Percentiles rank a stretch among this genome's conserved stretches.
phyloP scores from a whole-genome alignment of 2,113 vertebrate genomes.

The Amazona guildingii region DNA sequence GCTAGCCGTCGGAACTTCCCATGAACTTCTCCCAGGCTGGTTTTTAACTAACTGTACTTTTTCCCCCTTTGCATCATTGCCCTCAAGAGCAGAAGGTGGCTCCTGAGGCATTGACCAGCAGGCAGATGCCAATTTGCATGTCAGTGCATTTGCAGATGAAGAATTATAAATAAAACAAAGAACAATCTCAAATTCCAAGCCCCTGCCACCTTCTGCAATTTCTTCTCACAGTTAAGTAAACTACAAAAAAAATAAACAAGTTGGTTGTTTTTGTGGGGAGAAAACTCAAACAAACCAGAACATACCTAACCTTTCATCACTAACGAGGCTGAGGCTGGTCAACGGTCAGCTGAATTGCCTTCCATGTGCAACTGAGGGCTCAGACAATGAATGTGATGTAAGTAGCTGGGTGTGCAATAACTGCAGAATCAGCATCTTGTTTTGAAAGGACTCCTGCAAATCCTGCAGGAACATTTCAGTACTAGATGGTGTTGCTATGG shows the following conservation, averaged over 20 bases:
- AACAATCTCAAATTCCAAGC: background rate
- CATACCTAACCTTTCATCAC: background rate
- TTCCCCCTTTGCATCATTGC: background rate
- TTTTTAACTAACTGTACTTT: background rate
- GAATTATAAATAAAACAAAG: background rate
- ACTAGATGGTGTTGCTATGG: constrained; percentile 72
- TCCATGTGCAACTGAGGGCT: background rate
- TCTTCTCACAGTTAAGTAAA: background rate
- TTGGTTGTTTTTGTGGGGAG: background rate
- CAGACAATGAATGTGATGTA: background rate
- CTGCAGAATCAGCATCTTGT: constrained; percentile 68
- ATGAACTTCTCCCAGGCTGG: background rate
- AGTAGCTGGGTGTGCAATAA: constrained; percentile 51
- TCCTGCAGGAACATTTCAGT: constrained; percentile 61
- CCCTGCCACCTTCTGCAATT: background rate
- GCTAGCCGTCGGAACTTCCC: background rate
- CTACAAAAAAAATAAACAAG: constrained; percentile 17
- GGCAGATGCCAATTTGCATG: background rate
- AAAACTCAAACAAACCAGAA: background rate
- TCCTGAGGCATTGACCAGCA: background rate
- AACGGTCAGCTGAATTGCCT: background rate
- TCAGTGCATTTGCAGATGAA: background rate
- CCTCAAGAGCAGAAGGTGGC: background rate
- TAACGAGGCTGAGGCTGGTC: background rate
- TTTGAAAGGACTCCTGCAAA: constrained; percentile 64